These are phyloP conservation scores for Xiphydria camelus DNA, from an alignment of 2,888 invertebrate species.

Conservation along the genomic window DNA sequence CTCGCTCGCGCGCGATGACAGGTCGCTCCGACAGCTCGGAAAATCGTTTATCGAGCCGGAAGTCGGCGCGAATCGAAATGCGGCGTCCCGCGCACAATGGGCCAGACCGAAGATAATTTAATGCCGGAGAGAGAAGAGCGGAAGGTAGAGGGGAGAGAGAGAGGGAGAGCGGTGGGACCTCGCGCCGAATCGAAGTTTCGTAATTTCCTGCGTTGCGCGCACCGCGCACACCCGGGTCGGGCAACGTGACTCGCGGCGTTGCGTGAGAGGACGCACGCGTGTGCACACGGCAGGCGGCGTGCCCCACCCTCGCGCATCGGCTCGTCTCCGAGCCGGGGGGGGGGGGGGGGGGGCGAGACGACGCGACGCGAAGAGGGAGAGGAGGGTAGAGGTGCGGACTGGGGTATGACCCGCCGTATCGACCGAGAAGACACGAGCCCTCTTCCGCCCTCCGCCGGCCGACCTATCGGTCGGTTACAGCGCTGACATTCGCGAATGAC, in stretches of 20 bases:
- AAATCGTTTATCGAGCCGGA: conserved; percentile 17
- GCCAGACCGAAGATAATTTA: conserved; percentile 16
- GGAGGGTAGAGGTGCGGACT: conserved; percentile 14
- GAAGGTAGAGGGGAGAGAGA: conserved; percentile 5
- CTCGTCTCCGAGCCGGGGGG: too few relatives aligned
- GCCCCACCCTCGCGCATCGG: too few relatives aligned
- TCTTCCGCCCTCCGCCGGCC: conserved; percentile 12
- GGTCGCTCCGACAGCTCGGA: conserved; percentile 4
- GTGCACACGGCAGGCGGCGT: too few relatives aligned
- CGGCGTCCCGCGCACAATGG: conserved; percentile 14
- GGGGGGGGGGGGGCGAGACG: conserved; percentile 4
- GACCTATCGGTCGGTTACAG: neutral
- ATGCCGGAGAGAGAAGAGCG: conserved; percentile 12
- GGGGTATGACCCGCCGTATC: conserved; percentile 34
- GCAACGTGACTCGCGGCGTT: conserved; percentile 6
- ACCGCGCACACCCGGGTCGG: conserved; percentile 4
- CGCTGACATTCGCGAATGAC: too few relatives aligned
- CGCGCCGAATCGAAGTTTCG: conserved; percentile 30
- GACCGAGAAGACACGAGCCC: conserved; percentile 33
- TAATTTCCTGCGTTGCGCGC: conserved; percentile 34
- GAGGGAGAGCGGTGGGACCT: neutral
- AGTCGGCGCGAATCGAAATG: conserved; percentile 20
- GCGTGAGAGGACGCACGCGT: too few relatives aligned
- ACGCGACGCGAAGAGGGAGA: conserved; percentile 10
- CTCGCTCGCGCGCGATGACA: conserved; percentile 10